Base-by-base conservation (phyloP, 1,140 invertebrate genomes). In the Bombus confusus region DNA sequence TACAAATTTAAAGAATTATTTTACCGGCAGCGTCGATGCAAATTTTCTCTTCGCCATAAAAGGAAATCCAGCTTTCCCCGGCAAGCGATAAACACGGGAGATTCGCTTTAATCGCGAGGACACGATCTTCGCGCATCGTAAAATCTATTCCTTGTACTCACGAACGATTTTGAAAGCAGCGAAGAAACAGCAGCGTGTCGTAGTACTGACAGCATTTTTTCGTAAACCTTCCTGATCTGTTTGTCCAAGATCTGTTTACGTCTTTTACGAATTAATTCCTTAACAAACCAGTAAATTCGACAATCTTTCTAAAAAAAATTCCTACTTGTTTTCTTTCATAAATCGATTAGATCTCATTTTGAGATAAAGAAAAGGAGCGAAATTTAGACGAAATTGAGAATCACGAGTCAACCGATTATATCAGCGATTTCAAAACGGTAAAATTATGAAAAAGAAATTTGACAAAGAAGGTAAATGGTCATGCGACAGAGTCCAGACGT, bases 31-130 rank as follows among this genome's bases (percentile, higher is more conserved):
- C 1, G n/a, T 31, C 39, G 52, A 62, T 69, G 78, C 31, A 39
- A 47, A 80, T 52, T 41, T 76, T 72, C 66, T 37, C 31, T 4
- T 64, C 8, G 43, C n/a, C 13, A 25, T 47, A 22, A n/a, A 47
- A 57, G 76, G 66, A 79, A 79, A 57, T 18, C 8, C 47, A 41
- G 59, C 83, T 85, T 85, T 85, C 83, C 25, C 76, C 39, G 37
- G 43, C 22, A 37, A 25, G 18, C 25, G 22, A 52, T 79, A 41
- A 80, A 85, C 47, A 76, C 64, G 4, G 12, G 1, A 12, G n/a
- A 75, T 64, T 34, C 41, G 22, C 15, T 47, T 9, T 75, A 84
- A 84, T 79, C 76, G 39, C 31, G 31, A 47, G 13, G 76, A 79
- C 31, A 71, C 66, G 74, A 83, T 83, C 64, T 79, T 71, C 66